Evolutionary conservation across 2,888 invertebrate species (phyloP), one percentile per base, ranked within the genome.

Genomic region (Harpagoxenus sublaevis): DNA sequence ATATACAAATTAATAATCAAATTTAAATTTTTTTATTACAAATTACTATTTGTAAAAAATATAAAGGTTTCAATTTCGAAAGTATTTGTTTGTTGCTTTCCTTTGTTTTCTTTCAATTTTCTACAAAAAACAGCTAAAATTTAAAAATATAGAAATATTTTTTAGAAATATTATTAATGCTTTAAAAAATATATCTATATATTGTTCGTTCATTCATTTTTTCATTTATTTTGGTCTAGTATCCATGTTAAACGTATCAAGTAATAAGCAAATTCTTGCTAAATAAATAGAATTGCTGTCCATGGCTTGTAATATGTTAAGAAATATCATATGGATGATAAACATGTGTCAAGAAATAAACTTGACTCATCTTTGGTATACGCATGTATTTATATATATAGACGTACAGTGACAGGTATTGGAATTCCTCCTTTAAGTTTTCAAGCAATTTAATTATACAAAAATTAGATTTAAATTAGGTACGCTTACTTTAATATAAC

Each of bases 331-430:
- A 42, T 28, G 23, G 8, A 39, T 68, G 8, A 42, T 70, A 70
- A 6, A 70, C 2, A 68, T 4, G 31, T 23, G 6, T 23, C 28
- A 42, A 8, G 18, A 42, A 73, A 73, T 73, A 73, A 57, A 73
- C 42, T 57, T 42, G 73, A 73, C 23, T 73, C 55, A 71, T 71
- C 23, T 42, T 39, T 55, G 23, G 18, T 8, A 42, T 15, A 55
- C 15, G 42, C 6, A 39, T 39, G 10, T 1, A 51, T 3, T 28
- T 18, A 18, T 48, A 28, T 31, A 28, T 48, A 18, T 23, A n/a
- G 9, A 68, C 3, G 9, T n/a, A 51, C 8, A 35, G 10, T 55
- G 23, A 55, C 23, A 3, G 10, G 3, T 55, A 4, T 23, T 23
- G 10, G 3, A 55, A 55, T 2, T 3, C 3, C 10, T 55, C 55